Conservation (phyloP, 2,888 invertebrate genomes). For the Mesodorylaimus sp. region DNA sequence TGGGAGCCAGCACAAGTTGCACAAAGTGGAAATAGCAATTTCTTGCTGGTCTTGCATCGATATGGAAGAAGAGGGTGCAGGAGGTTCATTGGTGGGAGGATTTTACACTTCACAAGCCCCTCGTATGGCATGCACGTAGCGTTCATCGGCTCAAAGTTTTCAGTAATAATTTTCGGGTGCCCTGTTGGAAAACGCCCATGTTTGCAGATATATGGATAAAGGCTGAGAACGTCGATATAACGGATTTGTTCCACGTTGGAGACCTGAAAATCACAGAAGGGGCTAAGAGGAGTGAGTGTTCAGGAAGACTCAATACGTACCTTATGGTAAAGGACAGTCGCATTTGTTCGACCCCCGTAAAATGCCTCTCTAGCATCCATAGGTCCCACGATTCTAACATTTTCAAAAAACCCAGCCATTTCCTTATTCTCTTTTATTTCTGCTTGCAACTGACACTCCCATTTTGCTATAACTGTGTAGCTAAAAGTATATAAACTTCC, state of each 20-base stretch:
- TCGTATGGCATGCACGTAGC: neutral
- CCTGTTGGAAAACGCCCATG: constrained; percentile 16
- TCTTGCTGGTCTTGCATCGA: neutral
- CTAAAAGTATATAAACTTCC: too few relatives aligned
- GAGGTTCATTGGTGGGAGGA: neutral
- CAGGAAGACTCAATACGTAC: too few relatives aligned
- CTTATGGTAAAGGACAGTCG: too few relatives aligned
- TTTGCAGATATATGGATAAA: constrained; percentile 19
- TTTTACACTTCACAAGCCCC: neutral
- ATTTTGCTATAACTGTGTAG: too few relatives aligned
- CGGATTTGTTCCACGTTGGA: constrained; percentile 15
- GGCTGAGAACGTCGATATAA: constrained; percentile 16
- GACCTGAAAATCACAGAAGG: too few relatives aligned
- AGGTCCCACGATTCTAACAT: too few relatives aligned
- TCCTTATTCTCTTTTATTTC: too few relatives aligned
- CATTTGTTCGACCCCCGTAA: too few relatives aligned
- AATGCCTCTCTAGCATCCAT: too few relatives aligned
- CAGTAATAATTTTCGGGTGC: constrained; percentile 16
- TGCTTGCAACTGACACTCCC: too few relatives aligned
- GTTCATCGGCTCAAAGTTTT: constrained; percentile 15
- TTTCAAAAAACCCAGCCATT: too few relatives aligned
- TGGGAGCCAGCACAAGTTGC: constrained; percentile 12
- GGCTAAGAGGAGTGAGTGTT: too few relatives aligned
- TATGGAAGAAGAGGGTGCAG: neutral
- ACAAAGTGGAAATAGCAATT: constrained; percentile 14